Percentiles rank a stretch among this genome's conserved stretches.
phyloP scores from a whole-genome alignment of 1,140 invertebrate genomes.

The Drosophila teissieri region DNA sequence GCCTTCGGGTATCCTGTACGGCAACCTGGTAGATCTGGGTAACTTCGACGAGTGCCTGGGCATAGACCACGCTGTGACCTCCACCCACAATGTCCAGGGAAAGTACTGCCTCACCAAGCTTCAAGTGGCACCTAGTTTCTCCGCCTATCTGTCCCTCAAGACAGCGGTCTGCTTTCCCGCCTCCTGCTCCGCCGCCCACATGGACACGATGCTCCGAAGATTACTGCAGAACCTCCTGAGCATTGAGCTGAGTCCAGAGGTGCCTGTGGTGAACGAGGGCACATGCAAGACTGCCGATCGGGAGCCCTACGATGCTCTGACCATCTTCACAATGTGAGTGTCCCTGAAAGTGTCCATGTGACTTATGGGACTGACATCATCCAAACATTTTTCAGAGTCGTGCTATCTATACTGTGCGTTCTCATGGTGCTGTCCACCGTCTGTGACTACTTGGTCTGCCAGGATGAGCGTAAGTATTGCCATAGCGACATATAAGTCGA shows the following conservation, averaged over 20 bases:
- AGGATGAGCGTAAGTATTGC: constrained; percentile 39
- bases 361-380: background rate
- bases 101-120: constrained; percentile 42
- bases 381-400: constrained; percentile 25
- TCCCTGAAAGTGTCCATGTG: accelerated
- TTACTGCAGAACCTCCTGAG: constrained; percentile 29
- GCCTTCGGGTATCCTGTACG: constrained; percentile 47
- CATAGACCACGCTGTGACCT: constrained; percentile 19
- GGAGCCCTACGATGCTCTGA: constrained; percentile 22
- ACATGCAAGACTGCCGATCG: constrained; percentile 38
- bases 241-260: constrained; percentile 3
- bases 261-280: constrained; percentile 9
- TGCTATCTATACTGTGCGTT: constrained; percentile 36
- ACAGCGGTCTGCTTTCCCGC: constrained; percentile 51
- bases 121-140: background rate
- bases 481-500: too few species aligned
- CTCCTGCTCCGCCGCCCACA: constrained; percentile 32
- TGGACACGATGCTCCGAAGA: constrained; percentile 34
- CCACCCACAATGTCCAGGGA: constrained; percentile 26
- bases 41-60: constrained; percentile 57
- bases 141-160: background rate
- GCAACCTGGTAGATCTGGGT: constrained; percentile 50
- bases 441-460: constrained; percentile 42
- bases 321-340: constrained; percentile 66
- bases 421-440: constrained; percentile 42